Percentiles rank a stretch among this genome's conserved stretches.
Conservation (phyloP, 2,797 vertebrate species). For the Schizothorax lantsangensis region DNA sequence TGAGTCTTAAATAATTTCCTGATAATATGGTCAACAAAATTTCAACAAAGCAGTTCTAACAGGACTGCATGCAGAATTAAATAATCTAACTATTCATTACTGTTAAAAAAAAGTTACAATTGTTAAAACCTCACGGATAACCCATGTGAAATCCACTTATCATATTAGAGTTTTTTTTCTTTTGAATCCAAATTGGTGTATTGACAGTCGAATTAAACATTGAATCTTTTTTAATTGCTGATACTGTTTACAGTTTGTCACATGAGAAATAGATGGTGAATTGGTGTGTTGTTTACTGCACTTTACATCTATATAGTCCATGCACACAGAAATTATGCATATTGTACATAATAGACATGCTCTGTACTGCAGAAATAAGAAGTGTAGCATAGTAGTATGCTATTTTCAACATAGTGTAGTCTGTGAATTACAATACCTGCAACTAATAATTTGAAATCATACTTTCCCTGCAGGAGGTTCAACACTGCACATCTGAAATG, state of each 20-base stretch:
- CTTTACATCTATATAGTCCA: background rate
- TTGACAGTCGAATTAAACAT: background rate
- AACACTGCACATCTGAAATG: slow-evolving; percentile 92
- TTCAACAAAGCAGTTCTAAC: background rate
- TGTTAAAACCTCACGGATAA: background rate
- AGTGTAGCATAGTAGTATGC: background rate
- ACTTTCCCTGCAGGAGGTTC: slow-evolving; percentile 86
- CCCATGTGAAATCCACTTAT: background rate
- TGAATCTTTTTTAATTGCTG: background rate
- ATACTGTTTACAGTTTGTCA: background rate
- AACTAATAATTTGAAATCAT: slow-evolving; percentile 10
- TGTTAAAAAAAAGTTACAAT: background rate
- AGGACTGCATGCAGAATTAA: background rate
- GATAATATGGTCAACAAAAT: slow-evolving; percentile 32
- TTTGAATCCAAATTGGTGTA: background rate
- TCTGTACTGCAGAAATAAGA: background rate
- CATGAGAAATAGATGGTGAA: background rate
- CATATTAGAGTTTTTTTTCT: background rate
- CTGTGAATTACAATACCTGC: background rate
- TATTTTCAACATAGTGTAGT: background rate
- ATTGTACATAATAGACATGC: background rate
- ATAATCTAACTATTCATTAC: background rate
- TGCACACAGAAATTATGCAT: background rate
- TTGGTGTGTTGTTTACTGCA: background rate
- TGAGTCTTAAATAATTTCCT: slow-evolving; percentile 19